phyloP scores from a whole-genome alignment of 2,888 invertebrate species.

The Stomorhina lunata region DNA sequence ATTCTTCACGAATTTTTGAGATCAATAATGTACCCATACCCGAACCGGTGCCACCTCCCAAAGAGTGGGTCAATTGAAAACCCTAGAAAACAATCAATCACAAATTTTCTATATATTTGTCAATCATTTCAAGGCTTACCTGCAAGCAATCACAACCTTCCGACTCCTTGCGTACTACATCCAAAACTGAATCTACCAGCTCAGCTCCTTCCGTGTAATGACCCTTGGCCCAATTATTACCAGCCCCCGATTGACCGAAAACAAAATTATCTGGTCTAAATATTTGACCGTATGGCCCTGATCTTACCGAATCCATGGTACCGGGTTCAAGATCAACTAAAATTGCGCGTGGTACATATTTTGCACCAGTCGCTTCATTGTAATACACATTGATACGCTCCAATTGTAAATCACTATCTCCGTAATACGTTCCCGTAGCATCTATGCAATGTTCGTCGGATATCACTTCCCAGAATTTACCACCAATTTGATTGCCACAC shows the following conservation, averaged over 20 bases:
- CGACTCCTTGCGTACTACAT: constrained; percentile 91
- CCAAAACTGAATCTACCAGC: constrained; percentile 91
- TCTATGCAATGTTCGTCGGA: constrained; percentile 97
- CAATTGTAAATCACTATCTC: constrained; percentile 94
- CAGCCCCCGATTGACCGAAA: constrained; percentile 92
- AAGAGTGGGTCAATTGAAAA: constrained; percentile 89
- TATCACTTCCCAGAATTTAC: constrained; percentile 98
- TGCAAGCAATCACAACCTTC: constrained; percentile 95
- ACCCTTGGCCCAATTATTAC: constrained; percentile 94
- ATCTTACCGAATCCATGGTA: constrained; percentile 98
- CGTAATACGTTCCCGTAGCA: constrained; percentile 93
- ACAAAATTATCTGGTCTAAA: constrained; percentile 98
- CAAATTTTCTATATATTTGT: not conserved
- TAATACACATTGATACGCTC: constrained; percentile 98
- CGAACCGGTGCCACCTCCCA: constrained; percentile 94
- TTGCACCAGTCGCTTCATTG: constrained; percentile 95
- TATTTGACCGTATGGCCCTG: constrained; percentile 95
- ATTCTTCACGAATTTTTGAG: constrained; percentile 93
- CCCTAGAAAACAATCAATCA: constrained; percentile 80
- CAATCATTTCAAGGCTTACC: constrained; percentile 64
- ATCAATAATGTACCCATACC: constrained; percentile 93
- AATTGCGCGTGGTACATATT: constrained; percentile 96
- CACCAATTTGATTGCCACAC: constrained; percentile 98
- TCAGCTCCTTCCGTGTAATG: constrained; percentile 97
- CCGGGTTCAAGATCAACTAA: constrained; percentile 97